Base-by-base conservation (phyloP, 2,888 invertebrate species). In the Ochropleura plecta region DNA sequence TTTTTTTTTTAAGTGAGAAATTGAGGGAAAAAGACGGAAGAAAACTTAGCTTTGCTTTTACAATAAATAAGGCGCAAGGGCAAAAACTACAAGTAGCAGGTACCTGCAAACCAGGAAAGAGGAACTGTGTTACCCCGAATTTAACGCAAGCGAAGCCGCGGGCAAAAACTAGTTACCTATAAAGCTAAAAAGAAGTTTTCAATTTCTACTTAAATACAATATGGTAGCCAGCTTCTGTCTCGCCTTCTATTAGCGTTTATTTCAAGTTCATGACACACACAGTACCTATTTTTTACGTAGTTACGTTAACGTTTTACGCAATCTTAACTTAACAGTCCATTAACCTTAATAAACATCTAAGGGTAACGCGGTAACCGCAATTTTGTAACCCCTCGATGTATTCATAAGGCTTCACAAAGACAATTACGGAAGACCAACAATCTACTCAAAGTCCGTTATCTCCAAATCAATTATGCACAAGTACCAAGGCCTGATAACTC, bases 391-490 rank as follows among this genome's bases (percentile, higher is more conserved):
- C 53, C 3, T 74, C 48, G 44, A 67, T 30, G n/a, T 76, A 55
- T 57, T 75, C 46, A 64, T 46, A 67, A 55, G 62, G 75, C 53
- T 62, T 74, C 75, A 66, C 51, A 12, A 46, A 67, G 55, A 74
- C 65, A 79, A 81, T 75, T 78, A 79, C 59, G 53, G 66, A 59
- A 42, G 49, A 60, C 59, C 63, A 73, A 79, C 79, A 70, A 82
- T 75, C 74, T 67, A 59, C 73, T 78, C 70, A 62, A 64, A 64
- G 67, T 60, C 75, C 66, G 73, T 69, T 86, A 81, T 81, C 86
- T 68, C 9, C 66, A 30, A 74, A 86, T 86, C 86, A 86, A 81
- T 83, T 85, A 86, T 78, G 73, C 74, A 73, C 20, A 59, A 30
- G 60, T 40, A 66, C 62, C 78, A 64, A 81, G 46, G 44, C 20